phyloP scores from a whole-genome alignment of 2,113 vertebrate species.

The Herpetotheres cachinnans region DNA sequence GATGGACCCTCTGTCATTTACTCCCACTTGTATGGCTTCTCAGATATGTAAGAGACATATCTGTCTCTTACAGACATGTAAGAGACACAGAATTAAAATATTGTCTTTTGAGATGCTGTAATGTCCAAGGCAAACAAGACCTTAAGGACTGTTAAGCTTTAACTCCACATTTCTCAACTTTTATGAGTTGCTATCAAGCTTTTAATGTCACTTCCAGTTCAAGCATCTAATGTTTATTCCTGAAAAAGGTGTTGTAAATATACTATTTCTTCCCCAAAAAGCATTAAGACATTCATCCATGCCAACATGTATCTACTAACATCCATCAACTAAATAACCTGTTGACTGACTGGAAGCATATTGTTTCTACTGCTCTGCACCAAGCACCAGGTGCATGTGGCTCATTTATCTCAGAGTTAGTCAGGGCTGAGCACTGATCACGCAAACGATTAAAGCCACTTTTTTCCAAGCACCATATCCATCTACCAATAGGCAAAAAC shows the following conservation, averaged over 20 bases:
- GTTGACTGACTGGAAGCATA: not conserved
- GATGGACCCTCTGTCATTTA: not conserved
- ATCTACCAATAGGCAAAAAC: not conserved
- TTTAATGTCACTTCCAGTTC: not conserved
- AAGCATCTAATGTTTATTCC: not conserved
- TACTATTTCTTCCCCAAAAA: not conserved
- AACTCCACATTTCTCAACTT: not conserved
- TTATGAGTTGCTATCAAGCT: not conserved
- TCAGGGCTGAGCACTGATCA: not conserved
- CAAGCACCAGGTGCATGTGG: not conserved
- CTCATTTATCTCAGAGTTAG: not conserved
- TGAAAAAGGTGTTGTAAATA: not conserved
- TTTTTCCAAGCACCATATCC: not conserved
- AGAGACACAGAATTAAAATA: not conserved
- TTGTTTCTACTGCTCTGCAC: not conserved
- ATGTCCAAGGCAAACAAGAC: not conserved
- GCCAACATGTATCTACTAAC: not conserved
- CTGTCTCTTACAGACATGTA: not conserved
- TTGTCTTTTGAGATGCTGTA: not conserved
- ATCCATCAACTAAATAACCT: not conserved
- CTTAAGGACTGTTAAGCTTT: not conserved
- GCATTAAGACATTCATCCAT: not conserved
- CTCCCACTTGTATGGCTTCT: not conserved
- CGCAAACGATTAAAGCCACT: not conserved
- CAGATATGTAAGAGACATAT: not conserved